Base-by-base conservation (phyloP, 1,140 invertebrate genomes). In the Campoletis sonorensis region DNA sequence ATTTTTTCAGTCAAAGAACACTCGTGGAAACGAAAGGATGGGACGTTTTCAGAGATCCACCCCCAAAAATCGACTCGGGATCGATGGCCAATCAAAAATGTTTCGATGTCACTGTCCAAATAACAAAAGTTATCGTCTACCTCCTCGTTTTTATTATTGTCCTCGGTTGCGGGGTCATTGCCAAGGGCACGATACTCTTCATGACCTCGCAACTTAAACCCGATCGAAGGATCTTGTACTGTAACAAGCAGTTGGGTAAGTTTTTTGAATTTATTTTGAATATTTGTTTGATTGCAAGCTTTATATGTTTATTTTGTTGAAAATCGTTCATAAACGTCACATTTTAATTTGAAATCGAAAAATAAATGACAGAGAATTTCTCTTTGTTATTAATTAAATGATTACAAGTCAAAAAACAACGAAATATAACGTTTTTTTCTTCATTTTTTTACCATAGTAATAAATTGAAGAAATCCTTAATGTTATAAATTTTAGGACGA, bases 21-120 rank as follows among this genome's bases (percentile, higher is more conserved):
- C 94, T 97, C 82, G 87, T 91, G 16, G 97, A 98, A 89, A 97
- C 96, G 80, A 98, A 98, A 95, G 96, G 96, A 94, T 98, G 97
- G 97, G 97, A 98, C 93, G 97, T 98, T 18, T 98, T 98, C 92
- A 93, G 97, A 88, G 96, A 97, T 90, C 96, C 97, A 76, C 97
- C 97, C 11, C 95, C 95, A 79, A 97, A 97, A 90, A 94, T 95
- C 87, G 97, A 98, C 90, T 97, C 96, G 82, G 96, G 96, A 72
- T 97, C 97, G 37, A 97, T 97, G 94, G 96, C 96, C 75, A 97
- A 95, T 88, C 96, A 97, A 90, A 95, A 94, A 89, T 98, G 96
- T 90, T 92, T 97, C 82, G 96, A 97, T 86, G 93, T 97, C 86
- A 97, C 96, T 54, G 95, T 98, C 40, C 96, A 96, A 91, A 92